Evolutionary conservation across 2,113 vertebrate species (phyloP).

Genomic region (Lagopus muta): DNA sequence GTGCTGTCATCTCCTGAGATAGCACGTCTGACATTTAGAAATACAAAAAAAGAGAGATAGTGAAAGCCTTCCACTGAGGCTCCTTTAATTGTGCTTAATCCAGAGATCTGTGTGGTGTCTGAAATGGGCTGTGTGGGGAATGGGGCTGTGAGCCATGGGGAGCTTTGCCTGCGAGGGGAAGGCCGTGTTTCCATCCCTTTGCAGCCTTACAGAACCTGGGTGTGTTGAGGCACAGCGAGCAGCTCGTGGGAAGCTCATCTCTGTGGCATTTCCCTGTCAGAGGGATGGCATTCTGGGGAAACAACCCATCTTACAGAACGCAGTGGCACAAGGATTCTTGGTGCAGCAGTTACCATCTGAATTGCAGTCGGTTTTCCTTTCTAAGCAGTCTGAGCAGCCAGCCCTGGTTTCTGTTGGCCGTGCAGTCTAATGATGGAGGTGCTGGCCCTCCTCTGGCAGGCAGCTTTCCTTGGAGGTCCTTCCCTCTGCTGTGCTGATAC

Average conservation of each 20-base stretch:
- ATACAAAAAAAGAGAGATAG: background rate
- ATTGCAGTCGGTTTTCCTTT: accelerated
- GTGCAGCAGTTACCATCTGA: accelerated
- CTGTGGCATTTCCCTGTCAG: too few relatives aligned
- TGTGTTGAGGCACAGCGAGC: accelerated
- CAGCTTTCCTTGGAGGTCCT: accelerated
- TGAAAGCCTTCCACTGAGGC: background rate
- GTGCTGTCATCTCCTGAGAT: background rate
- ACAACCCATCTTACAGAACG: too few relatives aligned
- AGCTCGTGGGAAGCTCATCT: accelerated
- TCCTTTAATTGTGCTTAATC: background rate
- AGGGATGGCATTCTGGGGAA: accelerated
- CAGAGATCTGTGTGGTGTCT: accelerated
- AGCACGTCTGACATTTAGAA: background rate
- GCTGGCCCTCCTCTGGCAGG: background rate
- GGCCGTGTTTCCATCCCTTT: background rate
- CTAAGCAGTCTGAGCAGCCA: accelerated
- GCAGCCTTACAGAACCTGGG: too few relatives aligned
- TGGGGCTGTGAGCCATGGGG: too few relatives aligned
- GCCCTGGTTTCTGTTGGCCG: background rate
- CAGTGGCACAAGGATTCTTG: background rate
- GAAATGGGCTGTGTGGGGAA: background rate
- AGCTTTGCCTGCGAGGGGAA: background rate
- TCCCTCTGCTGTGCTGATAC: background rate
- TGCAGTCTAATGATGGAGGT: accelerated